Conservation (phyloP, 2,888 invertebrate species). For the Aphidoletes aphidimyza region DNA sequence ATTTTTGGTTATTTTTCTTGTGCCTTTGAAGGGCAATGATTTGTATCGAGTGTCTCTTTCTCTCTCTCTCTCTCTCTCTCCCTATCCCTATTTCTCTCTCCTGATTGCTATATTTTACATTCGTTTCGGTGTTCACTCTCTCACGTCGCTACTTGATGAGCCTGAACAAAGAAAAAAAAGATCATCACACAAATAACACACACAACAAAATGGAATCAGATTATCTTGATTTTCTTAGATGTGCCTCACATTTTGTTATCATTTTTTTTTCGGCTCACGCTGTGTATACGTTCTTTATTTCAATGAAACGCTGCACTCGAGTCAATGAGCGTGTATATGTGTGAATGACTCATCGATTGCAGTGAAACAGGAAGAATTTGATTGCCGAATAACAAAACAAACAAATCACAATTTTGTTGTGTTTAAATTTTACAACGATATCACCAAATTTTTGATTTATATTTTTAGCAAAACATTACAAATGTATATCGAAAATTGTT, state of each 20-base stretch:
- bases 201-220: not conserved
- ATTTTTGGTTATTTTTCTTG: not conserved
- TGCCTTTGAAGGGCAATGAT: constrained; percentile 14
- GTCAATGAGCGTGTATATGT: no score
- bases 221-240: constrained; percentile 33
- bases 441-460: no score
- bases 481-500: no score
- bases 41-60: not conserved
- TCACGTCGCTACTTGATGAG: no score
- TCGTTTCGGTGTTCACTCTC: not conserved
- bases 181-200: not conserved
- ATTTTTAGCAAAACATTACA: no score
- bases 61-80: not conserved
- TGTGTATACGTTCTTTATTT: constrained; percentile 10
- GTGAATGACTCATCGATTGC: no score
- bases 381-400: no score
- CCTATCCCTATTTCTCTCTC: not conserved
- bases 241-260: not conserved
- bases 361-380: no score
- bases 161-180: not conserved
- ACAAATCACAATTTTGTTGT: no score
- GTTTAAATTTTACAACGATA: no score
- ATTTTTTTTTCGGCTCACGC: not conserved
- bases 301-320: not conserved
- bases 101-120: not conserved